Base-by-base conservation (phyloP, 2,113 vertebrate genomes). In the Thermophis baileyi region DNA sequence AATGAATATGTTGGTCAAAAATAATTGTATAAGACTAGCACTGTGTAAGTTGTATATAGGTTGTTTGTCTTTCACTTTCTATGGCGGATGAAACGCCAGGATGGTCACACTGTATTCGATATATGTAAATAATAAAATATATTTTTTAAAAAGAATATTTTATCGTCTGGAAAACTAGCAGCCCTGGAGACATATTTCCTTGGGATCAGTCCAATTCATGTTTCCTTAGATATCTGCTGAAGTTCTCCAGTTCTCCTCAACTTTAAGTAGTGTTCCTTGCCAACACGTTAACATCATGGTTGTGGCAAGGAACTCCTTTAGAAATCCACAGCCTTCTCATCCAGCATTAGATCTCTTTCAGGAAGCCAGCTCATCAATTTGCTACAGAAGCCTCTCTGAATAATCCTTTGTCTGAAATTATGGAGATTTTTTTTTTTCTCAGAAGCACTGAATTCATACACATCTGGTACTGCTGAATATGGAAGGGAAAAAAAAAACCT, bases 181-280 rank as follows among this genome's bases (percentile, higher is more conserved):
- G 85, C 95, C 91, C 89, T 85, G 91, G 74, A 87, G 94, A 30
- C 7, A 53, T 55, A 1, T 55, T 85, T 51, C 88, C 87, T 89
- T 93, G 69, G 51, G 89, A 57, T 63, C 92, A 89, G 44, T 24
- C 24, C 53, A 47, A 24, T 47, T 44, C 27, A 16, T n/a, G 5
- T 54, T 27, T 47, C 2, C 10, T 63, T 74, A 86, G 54, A 90
- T 57, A 88, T 85, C 53, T 89, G 90, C 87, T 91, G 47, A 89
- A 60, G 89, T 51, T 86, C 35, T 53, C 47, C 35, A 60, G 60
- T 51, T 86, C 35, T 35, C 46, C 35, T 69, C 69, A 85, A 93
- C 85, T 14, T 50, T 25, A 35, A 87, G 88, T 49, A 53, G 86
- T 44, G 91, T 81, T 90, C 92, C 18, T 57, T 24, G 35, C 35